Base-by-base conservation (phyloP, 2,797 vertebrate genomes). In the Urosaurus nigricauda region DNA sequence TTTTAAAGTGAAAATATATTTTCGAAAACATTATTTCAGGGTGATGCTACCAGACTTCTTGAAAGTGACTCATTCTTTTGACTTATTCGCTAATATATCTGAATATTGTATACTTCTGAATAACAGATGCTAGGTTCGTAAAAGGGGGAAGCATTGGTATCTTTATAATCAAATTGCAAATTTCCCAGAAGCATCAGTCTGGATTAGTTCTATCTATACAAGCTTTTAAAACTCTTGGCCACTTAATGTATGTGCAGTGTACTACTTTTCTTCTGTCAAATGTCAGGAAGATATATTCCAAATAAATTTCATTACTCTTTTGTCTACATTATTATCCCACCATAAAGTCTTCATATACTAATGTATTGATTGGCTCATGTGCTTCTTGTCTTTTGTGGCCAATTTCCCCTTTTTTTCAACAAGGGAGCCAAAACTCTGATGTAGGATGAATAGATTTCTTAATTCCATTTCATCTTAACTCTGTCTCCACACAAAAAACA, bases 41-140 rank as follows among this genome's bases (percentile, higher is more conserved):
- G 56, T 3, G 58, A 65, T 65, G 37, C 24, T 26, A 47, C 16
- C 35, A 81, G n/a, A 17, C 14, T 32, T 56, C n/a, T 82, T 82
- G 80, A 63, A 58, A 80, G n/a, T 60, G 19, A 37, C 26, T 83
- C 29, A 83, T n/a, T 70, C 58, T 65, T 70, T 51, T 83, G 82
- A n/a, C 35, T 35, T 51, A 84, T 70, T 84, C 43, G 6, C 83
- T 71, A 53, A n/a, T 71, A 71, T 26, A 2, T 16, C 65, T 83
- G 14, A 68, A 32, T 14, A 4, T 14, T 56, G 32, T 79, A 56
- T 53, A 79, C 78, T n/a, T 79, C 60, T 65, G 58, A 29, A 82
- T 60, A 58, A 21, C 79, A 80, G n/a, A 80, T 80, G 79, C 32
- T 58, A 80, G 21, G 17, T 21, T 11, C n/a, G 60, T 37, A 80